Conservation (phyloP, 2,113 vertebrate genomes). For the Microtus richardsoni region DNA sequence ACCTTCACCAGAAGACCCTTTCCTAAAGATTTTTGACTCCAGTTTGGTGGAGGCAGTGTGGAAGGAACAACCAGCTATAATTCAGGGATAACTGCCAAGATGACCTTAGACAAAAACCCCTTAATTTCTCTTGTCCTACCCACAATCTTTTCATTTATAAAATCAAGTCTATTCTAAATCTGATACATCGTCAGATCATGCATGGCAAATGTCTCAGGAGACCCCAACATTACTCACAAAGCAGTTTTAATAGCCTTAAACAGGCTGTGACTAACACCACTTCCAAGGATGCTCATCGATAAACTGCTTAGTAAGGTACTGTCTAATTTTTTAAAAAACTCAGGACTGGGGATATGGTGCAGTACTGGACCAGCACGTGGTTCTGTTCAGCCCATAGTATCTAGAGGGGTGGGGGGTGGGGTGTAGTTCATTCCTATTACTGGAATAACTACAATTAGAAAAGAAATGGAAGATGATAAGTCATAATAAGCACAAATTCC, state of each 20-base stretch:
- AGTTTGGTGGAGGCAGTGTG: background rate
- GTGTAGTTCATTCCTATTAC: too few relatives aligned
- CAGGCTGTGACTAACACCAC: background rate
- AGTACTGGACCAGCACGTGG: too few relatives aligned
- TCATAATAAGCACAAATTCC: background rate
- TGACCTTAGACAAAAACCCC: background rate
- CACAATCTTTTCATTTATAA: background rate
- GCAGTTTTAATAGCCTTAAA: constrained; percentile 24
- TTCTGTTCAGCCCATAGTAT: background rate
- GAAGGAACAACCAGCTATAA: background rate
- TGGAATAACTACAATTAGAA: background rate
- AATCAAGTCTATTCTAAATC: background rate
- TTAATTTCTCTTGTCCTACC: background rate
- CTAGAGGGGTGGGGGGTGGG: background rate
- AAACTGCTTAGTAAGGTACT: constrained; percentile 31
- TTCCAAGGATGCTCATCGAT: constrained; percentile 24
- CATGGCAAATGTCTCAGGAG: background rate
- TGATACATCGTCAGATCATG: background rate
- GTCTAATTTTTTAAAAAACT: background rate
- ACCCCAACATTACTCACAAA: constrained; percentile 22
- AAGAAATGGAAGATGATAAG: background rate
- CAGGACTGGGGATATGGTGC: background rate
- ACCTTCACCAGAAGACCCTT: background rate
- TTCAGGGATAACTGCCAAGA: background rate
- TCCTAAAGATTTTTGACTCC: background rate